A percentile compares a stretch with the other conserved stretches of the same genome.
Conservation (phyloP, 1,140 invertebrate genomes). For the Hypothenemus hampei region DNA sequence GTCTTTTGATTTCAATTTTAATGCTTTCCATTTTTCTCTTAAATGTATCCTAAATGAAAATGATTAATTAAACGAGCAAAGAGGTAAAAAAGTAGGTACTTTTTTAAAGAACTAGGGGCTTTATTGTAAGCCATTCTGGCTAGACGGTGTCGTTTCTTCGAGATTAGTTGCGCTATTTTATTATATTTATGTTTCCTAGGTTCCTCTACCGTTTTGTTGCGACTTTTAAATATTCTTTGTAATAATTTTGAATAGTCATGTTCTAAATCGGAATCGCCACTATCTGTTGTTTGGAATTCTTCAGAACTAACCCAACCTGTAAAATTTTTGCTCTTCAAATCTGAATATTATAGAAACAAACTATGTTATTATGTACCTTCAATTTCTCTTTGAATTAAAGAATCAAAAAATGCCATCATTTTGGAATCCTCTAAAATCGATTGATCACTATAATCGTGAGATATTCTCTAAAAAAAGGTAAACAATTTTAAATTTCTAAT, state of each 20-base stretch:
- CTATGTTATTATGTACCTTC: conserved; percentile 52
- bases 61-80: conserved; percentile 1
- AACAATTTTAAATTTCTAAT: no score
- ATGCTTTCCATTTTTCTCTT: conserved; percentile 22
- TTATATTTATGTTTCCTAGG: conserved; percentile 37
- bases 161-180: conserved; percentile 42
- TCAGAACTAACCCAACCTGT: conserved; percentile 11
- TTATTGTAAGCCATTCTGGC: conserved; percentile 43
- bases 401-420: conserved; percentile 97
- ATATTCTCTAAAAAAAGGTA: conserved; percentile 60
- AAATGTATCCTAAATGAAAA: conserved; percentile 19
- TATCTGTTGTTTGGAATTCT: conserved; percentile 11
- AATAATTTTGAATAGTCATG: conserved; percentile 25
- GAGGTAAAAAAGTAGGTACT: conserved; percentile 24
- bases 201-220: conserved; percentile 21
- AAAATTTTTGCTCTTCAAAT: background rate
- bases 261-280: conserved; percentile 12
- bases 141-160: conserved; percentile 38
- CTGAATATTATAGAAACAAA: background rate
- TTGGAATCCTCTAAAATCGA: conserved; percentile 84
- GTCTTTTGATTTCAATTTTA: conserved; percentile 27
- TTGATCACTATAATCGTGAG: conserved; percentile 74
- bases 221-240: conserved; percentile 29
- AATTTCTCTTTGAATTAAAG: conserved; percentile 83
- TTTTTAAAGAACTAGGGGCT: conserved; percentile 35